Percentiles rank a stretch among this genome's conserved stretches.
Evolutionary conservation across 2,888 invertebrate genomes (phyloP).

Genomic region (Diarsia brunnea): DNA sequence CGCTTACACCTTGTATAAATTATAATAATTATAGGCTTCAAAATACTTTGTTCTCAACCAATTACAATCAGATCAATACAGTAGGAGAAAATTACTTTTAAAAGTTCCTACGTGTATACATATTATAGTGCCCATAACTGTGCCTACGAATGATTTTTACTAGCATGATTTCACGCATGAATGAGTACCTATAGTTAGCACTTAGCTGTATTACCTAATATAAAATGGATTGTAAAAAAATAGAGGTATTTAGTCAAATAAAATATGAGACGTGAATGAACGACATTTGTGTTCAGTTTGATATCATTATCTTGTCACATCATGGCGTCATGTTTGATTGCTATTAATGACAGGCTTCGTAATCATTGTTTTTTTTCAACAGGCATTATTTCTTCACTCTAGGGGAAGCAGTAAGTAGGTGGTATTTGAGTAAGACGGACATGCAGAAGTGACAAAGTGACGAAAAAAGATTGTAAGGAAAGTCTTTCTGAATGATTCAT

Average conservation of each 20-base stretch:
- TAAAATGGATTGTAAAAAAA: background rate
- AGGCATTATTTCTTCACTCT: background rate
- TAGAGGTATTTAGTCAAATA: background rate
- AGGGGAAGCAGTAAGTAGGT: background rate
- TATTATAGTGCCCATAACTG: background rate
- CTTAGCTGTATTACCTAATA: background rate
- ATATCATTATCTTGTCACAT: constrained; percentile 1
- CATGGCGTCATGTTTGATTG: constrained; percentile 15
- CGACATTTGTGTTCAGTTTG: constrained; percentile 4
- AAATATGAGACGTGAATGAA: background rate
- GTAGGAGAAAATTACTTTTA: background rate
- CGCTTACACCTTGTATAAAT: no score
- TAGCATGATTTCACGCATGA: constrained; percentile 34
- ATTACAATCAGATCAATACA: background rate
- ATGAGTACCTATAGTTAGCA: background rate
- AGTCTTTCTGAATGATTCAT: no score
- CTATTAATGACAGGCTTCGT: background rate
- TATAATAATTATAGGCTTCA: no score
- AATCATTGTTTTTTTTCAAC: background rate
- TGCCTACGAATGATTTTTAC: constrained; percentile 6
- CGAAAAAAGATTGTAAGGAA: no score
- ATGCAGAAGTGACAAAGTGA: background rate
- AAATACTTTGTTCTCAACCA: background rate
- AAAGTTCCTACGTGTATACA: background rate
- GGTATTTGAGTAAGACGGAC: background rate